Evolutionary conservation across 2,113 vertebrate genomes (phyloP), one percentile per base, ranked within the genome.

Genomic region (Trematomus loennbergii): DNA sequence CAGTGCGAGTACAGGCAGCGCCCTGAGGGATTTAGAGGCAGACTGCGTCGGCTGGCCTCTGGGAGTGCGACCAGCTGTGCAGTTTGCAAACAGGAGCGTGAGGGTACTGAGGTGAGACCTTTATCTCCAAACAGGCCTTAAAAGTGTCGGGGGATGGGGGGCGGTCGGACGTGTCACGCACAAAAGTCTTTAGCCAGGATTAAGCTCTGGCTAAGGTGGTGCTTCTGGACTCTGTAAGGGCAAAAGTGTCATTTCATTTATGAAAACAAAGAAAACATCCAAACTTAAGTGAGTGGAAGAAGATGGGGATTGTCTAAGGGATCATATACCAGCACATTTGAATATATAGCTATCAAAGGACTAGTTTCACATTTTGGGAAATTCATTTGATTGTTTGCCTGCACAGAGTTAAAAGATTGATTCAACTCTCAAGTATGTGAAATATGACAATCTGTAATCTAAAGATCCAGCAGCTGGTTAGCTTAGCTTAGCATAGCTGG

Each of bases 31-130:
- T 77, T 86, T 62, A 52, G 46, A 79, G 77, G 58, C 78, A 54
- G 82, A 75, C 40, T 57, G 61, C 55, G 60, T 73, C 13, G 48
- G 55, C 49, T 50, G 75, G 62, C 89, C 78, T 81, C 63, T 72
- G 75, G 85, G 78, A 85, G 72, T 81, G 74, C 7, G 55, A 88
- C 65, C 88, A 88, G 87, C 89, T 88, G 91, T 67, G 79, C 48
- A 74, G 79, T 85, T 87, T 91, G 82, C 86, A 88, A 84, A 89
- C 83, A 84, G 33, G 60, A 74, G 82, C n/a, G 77, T 69, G 81
- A 77, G 40, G 60, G 68, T 68, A 67, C 78, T 67, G 69, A 86
- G 57, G 78, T 78, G 81, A 83, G 80, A 88, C 79, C 77, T 78
- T 89, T 75, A 81, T 90, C 78, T 72, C 69, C 49, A 52, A 33